These are phyloP conservation scores for Hydroisotoma schaefferi DNA, from an alignment of 2,888 invertebrate genomes.

Conservation along the genomic window DNA sequence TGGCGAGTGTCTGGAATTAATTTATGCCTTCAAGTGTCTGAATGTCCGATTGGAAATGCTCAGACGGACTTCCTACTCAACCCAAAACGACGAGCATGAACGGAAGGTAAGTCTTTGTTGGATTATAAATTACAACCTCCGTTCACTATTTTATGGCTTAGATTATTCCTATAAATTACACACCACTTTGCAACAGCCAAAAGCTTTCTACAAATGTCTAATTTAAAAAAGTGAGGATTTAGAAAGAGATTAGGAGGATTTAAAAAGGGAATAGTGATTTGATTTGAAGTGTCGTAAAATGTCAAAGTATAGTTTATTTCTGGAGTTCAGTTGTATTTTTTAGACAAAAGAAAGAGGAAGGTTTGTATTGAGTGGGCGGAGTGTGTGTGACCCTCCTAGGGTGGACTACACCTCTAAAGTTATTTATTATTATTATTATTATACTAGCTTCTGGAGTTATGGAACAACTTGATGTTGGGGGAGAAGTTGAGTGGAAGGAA, in stretches of 20 bases:
- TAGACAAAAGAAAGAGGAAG: no score
- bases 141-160: neutral
- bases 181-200: no score
- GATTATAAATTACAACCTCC: neutral
- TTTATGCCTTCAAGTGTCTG: constrained; percentile 32
- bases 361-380: no score
- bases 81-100: constrained; percentile 33
- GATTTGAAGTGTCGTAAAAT: no score
- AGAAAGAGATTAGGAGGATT: no score
- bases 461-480: constrained; percentile 61
- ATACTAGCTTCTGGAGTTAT: constrained; percentile 23
- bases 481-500: constrained; percentile 67
- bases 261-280: no score
- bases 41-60: constrained; percentile 27
- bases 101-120: constrained; percentile 26
- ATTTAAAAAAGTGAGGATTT: no score
- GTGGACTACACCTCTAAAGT: neutral
- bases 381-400: no score
- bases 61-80: constrained; percentile 25
- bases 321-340: no score
- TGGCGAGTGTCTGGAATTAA: constrained; percentile 34
- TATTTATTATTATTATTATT: constrained; percentile 5
- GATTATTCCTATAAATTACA: no score
- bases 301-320: no score
- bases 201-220: no score